A percentile compares a stretch with the other conserved stretches of the same genome.
These are phyloP conservation scores for Ctenochaetus hawaiiensis DNA, from an alignment of 2,797 vertebrate genomes.

Conservation along the genomic window DNA sequence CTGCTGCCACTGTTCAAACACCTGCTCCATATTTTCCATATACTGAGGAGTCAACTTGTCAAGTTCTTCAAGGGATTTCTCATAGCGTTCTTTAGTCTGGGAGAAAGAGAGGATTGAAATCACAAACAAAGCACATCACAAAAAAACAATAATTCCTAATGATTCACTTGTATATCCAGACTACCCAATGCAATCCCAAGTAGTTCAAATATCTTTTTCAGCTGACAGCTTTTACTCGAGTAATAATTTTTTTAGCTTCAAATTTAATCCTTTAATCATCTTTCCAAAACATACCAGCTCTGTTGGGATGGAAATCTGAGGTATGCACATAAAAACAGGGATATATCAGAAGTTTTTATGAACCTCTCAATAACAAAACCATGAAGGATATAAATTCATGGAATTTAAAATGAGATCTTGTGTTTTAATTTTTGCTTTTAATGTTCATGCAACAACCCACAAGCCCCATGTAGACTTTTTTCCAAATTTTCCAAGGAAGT, in stretches of 20 bases:
- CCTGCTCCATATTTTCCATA: constrained; percentile 99
- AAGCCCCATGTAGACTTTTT: too few relatives aligned
- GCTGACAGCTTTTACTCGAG: too few relatives aligned
- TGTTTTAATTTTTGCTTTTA: too few relatives aligned
- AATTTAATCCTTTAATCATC: too few relatives aligned
- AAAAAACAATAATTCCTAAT: too few relatives aligned
- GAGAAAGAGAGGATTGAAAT: neutral
- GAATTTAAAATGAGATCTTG: neutral
- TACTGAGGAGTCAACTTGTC: constrained; percentile 94
- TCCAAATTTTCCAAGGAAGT: neutral
- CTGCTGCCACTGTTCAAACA: constrained; percentile 97
- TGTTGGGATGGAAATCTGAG: neutral
- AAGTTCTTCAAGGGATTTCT: constrained; percentile 93
- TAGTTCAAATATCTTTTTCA: too few relatives aligned
- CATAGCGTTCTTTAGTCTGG: constrained; percentile 95
- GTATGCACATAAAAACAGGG: neutral
- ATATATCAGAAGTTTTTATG: neutral
- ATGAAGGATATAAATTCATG: neutral
- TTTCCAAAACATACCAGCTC: too few relatives aligned
- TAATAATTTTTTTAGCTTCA: too few relatives aligned
- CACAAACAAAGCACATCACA: too few relatives aligned
- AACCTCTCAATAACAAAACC: neutral
- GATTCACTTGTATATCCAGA: too few relatives aligned
- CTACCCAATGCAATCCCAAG: too few relatives aligned
- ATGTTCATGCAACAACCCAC: too few relatives aligned